Evolutionary conservation across 1,140 invertebrate genomes (phyloP).

Genomic region (Aphelenchoides fujianensis): DNA sequence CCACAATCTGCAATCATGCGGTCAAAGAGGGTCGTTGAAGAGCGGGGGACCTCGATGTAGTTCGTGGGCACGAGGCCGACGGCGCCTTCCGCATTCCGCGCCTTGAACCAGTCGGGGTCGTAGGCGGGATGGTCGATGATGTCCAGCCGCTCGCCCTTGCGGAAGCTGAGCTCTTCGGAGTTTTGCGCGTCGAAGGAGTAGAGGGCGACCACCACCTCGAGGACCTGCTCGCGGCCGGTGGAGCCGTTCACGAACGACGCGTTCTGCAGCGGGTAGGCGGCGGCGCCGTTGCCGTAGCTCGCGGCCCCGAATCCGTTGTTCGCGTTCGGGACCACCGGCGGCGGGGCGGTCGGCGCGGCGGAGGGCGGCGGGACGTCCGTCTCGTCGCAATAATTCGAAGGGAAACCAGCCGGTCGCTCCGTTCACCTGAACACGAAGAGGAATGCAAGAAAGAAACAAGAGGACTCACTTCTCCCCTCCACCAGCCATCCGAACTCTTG

Average conservation of each 20-base stretch:
- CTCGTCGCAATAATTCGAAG: slow-evolving; percentile 68
- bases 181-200: slow-evolving; percentile 91
- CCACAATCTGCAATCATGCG: slow-evolving; percentile 38
- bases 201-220: slow-evolving; percentile 78
- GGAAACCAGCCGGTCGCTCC: slow-evolving; percentile 85
- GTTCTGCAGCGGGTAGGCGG: slow-evolving; percentile 1
- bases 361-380: slow-evolving; percentile 72
- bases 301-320: slow-evolving; percentile 22
- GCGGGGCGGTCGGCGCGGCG: neutral
- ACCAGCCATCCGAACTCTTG: slow-evolving; percentile 99
- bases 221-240: slow-evolving; percentile 17
- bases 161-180: slow-evolving; percentile 92
- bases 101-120: slow-evolving; percentile 97
- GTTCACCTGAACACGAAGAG: slow-evolving; percentile 67
- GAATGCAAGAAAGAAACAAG: neutral
- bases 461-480: slow-evolving; percentile 74
- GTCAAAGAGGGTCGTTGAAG: slow-evolving; percentile 3
- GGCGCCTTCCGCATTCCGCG: slow-evolving; percentile 80
- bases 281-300: slow-evolving; percentile 15
- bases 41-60: slow-evolving; percentile 74
- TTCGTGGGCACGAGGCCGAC: slow-evolving; percentile 91
- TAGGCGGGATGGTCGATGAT: slow-evolving; percentile 80
- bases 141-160: slow-evolving; percentile 71
- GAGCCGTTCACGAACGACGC: neutral
- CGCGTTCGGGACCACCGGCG: neutral